Conservation (phyloP, 2,797 vertebrate species). For the Lacerta viridis region DNA sequence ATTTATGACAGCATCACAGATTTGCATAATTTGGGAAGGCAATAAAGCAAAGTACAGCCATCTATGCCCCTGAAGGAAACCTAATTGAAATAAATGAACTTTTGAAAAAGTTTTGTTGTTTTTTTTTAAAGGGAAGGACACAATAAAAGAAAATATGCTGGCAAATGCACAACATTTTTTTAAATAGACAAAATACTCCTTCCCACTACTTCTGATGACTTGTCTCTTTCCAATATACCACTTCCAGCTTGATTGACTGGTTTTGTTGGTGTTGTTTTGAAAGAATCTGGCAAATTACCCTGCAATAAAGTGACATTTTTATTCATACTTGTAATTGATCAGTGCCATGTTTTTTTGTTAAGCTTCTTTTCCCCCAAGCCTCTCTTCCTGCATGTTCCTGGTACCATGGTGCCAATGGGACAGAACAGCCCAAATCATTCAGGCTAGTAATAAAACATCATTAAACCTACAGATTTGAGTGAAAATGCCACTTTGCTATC, state of each 20-base stretch:
- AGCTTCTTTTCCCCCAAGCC: constrained; percentile 46
- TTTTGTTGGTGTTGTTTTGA: constrained; percentile 40
- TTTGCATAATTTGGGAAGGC: not conserved
- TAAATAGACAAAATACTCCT: constrained; percentile 15
- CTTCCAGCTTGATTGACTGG: constrained; percentile 54
- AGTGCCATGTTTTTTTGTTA: constrained; percentile 56
- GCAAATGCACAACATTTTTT: not conserved
- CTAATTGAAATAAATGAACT: not conserved
- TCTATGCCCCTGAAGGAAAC: not conserved
- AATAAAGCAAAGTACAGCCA: not conserved
- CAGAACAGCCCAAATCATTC: constrained; percentile 80
- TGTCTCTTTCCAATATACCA: constrained; percentile 6
- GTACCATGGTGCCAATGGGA: constrained; percentile 57
- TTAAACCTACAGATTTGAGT: constrained; percentile 80
- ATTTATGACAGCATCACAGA: not conserved
- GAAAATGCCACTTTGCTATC: constrained; percentile 78
- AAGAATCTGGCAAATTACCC: constrained; percentile 47
- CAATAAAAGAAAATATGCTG: not conserved
- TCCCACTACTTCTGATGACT: constrained; percentile 28
- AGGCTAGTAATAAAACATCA: constrained; percentile 75
- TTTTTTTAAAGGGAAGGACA: not conserved
- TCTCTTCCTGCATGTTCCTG: constrained; percentile 53
- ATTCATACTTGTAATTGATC: constrained; percentile 26
- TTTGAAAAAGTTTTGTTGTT: not conserved
- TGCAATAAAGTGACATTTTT: constrained; percentile 38